Conservation (phyloP, 1,140 invertebrate species). For the Drosophila pectinifera region DNA sequence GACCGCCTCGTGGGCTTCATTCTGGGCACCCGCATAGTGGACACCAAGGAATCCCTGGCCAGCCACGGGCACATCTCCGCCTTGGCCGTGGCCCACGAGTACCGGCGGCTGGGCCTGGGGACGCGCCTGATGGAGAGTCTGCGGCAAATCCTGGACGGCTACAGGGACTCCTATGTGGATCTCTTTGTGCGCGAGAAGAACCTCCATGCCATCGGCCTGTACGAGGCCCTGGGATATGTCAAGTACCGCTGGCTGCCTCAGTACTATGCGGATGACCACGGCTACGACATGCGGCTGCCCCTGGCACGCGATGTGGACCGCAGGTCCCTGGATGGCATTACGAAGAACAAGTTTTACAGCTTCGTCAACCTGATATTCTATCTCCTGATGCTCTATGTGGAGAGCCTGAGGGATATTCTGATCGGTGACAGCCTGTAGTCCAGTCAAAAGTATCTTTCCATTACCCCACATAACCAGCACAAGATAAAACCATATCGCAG, state of each 20-base stretch:
- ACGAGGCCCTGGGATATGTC: conserved; percentile 42
- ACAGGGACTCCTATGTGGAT: conserved; percentile 29
- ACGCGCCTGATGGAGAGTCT: conserved; percentile 21
- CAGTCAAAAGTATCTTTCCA: background rate
- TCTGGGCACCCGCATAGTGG: conserved; percentile 8
- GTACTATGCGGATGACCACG: conserved; percentile 48
- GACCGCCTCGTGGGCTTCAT: conserved; percentile 35
- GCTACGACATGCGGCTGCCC: conserved; percentile 59
- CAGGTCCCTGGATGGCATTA: conserved; percentile 10
- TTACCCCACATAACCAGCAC: conserved; percentile 6
- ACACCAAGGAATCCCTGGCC: background rate
- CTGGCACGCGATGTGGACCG: conserved; percentile 28
- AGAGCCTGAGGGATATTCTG: background rate
- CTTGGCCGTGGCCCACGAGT: conserved; percentile 39
- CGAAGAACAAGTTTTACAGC: background rate
- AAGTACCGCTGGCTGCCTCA: conserved; percentile 28
- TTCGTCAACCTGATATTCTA: background rate
- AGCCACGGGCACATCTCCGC: conserved; percentile 50
- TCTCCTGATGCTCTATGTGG: conserved; percentile 9
- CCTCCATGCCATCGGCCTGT: conserved; percentile 30
- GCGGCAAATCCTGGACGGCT: conserved; percentile 10
- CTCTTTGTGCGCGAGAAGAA: conserved; percentile 51
- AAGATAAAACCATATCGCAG: conserved; percentile 4
- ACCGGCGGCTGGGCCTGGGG: conserved; percentile 49
- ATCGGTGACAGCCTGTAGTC: background rate